Evolutionary conservation across 1,140 invertebrate species (phyloP).

Genomic region (Himalopsyche phryganea): DNA sequence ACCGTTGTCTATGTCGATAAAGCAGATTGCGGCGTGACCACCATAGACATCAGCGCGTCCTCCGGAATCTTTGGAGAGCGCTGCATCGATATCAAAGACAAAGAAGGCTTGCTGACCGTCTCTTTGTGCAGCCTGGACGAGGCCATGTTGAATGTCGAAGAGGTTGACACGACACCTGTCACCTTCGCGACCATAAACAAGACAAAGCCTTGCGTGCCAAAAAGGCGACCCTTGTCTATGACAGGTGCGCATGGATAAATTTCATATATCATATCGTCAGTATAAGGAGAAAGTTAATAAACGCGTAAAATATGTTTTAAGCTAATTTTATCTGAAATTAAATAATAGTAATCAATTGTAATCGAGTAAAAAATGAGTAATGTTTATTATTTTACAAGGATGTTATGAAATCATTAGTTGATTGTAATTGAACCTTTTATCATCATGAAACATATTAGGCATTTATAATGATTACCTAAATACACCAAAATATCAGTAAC

Average conservation of each 20-base stretch:
- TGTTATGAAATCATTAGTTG: too few species aligned
- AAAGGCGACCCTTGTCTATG: constrained; percentile 55
- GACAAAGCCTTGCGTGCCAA: constrained; percentile 48
- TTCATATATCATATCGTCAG: too few species aligned
- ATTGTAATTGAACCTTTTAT: too few species aligned
- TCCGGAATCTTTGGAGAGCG: not conserved
- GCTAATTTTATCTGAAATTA: too few species aligned
- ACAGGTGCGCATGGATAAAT: constrained; percentile 40
- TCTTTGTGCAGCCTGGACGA: constrained; percentile 50
- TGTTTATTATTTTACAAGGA: too few species aligned
- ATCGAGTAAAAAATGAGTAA: too few species aligned
- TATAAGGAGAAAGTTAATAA: too few species aligned
- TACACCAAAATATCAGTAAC: too few species aligned
- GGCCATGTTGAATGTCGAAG: constrained; percentile 44
- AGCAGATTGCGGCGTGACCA: constrained; percentile 8
- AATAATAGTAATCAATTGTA: too few species aligned
- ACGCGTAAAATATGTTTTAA: too few species aligned
- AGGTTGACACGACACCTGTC: constrained; percentile 38
- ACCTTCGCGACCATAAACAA: constrained; percentile 48
- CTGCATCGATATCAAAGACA: not conserved
- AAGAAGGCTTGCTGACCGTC: constrained; percentile 29
- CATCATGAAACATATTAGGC: too few species aligned
- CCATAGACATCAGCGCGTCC: constrained; percentile 11
- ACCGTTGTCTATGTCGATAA: not conserved
- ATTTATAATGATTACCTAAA: too few species aligned